Evolutionary conservation across 1,140 invertebrate genomes (phyloP).

Genomic region (Meloidogyne exigua): DNA sequence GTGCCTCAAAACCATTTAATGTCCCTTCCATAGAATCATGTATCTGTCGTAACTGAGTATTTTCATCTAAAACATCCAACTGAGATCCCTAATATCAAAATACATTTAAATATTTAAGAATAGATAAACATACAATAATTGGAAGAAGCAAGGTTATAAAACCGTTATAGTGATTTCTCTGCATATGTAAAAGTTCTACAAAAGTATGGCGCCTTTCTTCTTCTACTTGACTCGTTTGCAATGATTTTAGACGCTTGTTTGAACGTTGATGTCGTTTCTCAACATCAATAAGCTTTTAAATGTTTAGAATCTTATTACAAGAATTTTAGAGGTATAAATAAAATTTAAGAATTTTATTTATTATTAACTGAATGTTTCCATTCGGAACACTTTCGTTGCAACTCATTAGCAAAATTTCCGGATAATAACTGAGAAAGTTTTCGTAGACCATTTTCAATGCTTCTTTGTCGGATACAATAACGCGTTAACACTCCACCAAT

Average conservation of each 20-base stretch:
- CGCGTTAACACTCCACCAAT: constrained; percentile 46
- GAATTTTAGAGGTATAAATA: neutral
- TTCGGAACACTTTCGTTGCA: constrained; percentile 39
- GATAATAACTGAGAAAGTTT: constrained; percentile 13
- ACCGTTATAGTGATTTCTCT: constrained; percentile 33
- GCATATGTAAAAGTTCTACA: constrained; percentile 39
- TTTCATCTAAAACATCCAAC: constrained; percentile 43
- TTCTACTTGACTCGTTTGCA: neutral
- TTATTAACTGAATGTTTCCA: constrained; percentile 39
- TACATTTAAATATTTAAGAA: neutral
- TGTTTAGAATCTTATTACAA: neutral
- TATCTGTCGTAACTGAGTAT: constrained; percentile 37
- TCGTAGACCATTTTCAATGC: constrained; percentile 34
- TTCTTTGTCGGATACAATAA: constrained; percentile 44
- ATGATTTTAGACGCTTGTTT: constrained; percentile 18
- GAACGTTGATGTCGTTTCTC: constrained; percentile 36
- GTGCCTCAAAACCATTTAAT: constrained; percentile 27
- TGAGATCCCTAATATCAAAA: constrained; percentile 27
- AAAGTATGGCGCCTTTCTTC: constrained; percentile 29
- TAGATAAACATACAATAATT: constrained; percentile 33
- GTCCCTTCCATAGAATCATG: constrained; percentile 33
- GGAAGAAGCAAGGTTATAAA: constrained; percentile 41
- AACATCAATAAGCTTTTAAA: constrained; percentile 33
- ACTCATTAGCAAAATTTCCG: constrained; percentile 28
- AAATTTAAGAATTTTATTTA: neutral